These are phyloP conservation scores for Lepus europaeus DNA, from an alignment of 2,113 vertebrate genomes.

Conservation along the genomic window DNA sequence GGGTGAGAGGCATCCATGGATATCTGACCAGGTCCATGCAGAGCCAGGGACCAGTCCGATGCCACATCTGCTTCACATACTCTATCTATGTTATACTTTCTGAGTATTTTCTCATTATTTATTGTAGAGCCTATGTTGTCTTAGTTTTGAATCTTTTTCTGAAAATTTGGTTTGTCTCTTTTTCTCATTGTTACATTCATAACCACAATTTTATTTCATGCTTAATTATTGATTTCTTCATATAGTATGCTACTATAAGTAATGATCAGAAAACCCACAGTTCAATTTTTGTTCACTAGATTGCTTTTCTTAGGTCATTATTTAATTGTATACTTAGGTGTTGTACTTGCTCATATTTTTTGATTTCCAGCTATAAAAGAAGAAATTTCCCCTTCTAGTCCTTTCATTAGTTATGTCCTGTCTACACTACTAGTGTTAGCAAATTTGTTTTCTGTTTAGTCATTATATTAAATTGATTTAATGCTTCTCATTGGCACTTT, in stretches of 20 bases:
- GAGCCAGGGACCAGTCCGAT: background rate
- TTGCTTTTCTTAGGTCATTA: background rate
- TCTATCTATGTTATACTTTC: background rate
- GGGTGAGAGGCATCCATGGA: background rate
- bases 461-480: background rate
- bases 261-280: background rate
- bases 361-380: background rate
- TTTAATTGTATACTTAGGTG: background rate
- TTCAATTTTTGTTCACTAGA: background rate
- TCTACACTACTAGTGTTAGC: background rate
- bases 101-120: background rate
- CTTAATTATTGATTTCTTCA: background rate
- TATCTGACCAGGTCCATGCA: background rate
- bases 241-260: background rate
- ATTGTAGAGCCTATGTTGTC: background rate
- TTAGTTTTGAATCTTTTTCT: conserved; percentile 21
- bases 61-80: background rate
- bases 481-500: background rate
- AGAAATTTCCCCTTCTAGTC: background rate
- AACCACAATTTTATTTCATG: background rate
- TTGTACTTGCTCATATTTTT: background rate
- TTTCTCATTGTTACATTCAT: background rate
- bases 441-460: background rate
- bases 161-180: background rate
- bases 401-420: background rate